Conservation (phyloP, 2,888 invertebrate genomes). For the Ptychoptera contaminata region DNA sequence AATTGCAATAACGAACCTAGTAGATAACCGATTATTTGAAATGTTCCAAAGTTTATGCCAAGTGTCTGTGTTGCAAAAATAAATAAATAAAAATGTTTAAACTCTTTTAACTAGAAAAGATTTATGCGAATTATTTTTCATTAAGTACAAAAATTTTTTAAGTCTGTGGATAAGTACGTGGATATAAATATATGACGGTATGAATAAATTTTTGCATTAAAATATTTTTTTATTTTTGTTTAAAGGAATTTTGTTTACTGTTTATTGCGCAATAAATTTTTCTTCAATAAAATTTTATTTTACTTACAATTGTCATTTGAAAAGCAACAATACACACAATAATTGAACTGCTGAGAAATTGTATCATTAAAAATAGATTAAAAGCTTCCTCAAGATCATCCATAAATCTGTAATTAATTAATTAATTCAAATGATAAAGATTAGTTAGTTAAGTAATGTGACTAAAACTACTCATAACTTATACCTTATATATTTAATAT, state of each 20-base stretch:
- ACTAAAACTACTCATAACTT: neutral
- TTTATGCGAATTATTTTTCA: too few species aligned
- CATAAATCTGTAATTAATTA: neutral
- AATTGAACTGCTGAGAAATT: conserved; percentile 1
- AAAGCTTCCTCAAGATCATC: neutral
- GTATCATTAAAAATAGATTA: neutral
- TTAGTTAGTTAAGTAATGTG: neutral
- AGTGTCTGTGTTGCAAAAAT: neutral
- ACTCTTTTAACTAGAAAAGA: too few species aligned
- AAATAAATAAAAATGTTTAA: neutral
- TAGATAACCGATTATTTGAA: conserved; percentile 1
- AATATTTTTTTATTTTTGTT: too few species aligned
- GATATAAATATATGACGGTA: too few species aligned
- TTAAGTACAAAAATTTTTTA: too few species aligned
- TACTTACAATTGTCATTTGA: neutral
- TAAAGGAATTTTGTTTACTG: too few species aligned
- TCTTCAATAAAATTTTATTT: too few species aligned
- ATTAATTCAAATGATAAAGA: neutral
- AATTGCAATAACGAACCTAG: conserved; percentile 1
- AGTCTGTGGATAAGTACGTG: too few species aligned
- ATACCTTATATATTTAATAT: neutral
- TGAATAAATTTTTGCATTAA: too few species aligned
- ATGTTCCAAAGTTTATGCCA: neutral
- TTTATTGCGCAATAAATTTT: neutral
- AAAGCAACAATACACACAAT: conserved; percentile 3